These are phyloP conservation scores for Paracyclopina nana DNA, from an alignment of 1,140 invertebrate species.

Conservation along the genomic window DNA sequence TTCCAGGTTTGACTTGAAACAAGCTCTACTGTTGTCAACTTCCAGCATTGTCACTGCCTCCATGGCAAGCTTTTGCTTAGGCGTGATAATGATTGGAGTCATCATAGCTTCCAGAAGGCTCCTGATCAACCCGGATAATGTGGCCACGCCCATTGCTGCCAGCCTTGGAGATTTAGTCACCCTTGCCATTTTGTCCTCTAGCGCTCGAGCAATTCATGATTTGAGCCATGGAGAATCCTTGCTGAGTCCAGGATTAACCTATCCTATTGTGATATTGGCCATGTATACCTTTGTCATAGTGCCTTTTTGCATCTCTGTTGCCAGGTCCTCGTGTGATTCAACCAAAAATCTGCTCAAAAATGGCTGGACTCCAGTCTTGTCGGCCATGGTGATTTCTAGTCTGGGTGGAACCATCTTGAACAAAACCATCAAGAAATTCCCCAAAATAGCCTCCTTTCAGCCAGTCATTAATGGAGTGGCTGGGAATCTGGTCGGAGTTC, in stretches of 20 bases:
- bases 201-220: slow-evolving; percentile 45
- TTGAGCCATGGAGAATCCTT: slow-evolving; percentile 39
- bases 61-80: slow-evolving; percentile 67
- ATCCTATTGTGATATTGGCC: neutral
- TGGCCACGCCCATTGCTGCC: slow-evolving; percentile 88
- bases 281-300: slow-evolving; percentile 41
- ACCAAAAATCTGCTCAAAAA: slow-evolving; percentile 50
- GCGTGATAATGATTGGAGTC: slow-evolving; percentile 58
- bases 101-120: slow-evolving; percentile 49
- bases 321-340: neutral
- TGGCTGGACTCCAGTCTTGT: slow-evolving; percentile 66
- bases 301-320: slow-evolving; percentile 27
- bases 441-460: slow-evolving; percentile 64
- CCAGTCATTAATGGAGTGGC: slow-evolving; percentile 81
- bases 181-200: slow-evolving; percentile 55
- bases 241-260: slow-evolving; percentile 36
- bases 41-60: slow-evolving; percentile 74
- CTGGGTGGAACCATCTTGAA: slow-evolving; percentile 57
- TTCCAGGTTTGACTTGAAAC: slow-evolving; percentile 55
- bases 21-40: slow-evolving; percentile 64
- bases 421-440: slow-evolving; percentile 51
- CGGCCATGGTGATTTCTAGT: slow-evolving; percentile 66
- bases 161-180: slow-evolving; percentile 82
- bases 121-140: slow-evolving; percentile 85
- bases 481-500: slow-evolving; percentile 79